phyloP scores from a whole-genome alignment of 2,888 invertebrate genomes.

The Magallana nippona region DNA sequence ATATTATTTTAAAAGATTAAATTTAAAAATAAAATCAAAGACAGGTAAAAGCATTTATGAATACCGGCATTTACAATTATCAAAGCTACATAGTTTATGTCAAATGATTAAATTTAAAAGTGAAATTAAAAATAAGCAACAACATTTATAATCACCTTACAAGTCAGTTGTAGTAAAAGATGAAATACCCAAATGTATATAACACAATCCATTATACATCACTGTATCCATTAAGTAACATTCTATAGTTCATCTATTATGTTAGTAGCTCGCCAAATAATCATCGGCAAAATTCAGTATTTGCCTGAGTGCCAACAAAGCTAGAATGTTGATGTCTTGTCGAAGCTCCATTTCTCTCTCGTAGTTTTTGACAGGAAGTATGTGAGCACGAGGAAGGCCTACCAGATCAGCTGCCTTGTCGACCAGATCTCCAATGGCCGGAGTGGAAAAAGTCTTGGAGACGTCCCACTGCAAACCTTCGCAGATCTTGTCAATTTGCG shows the following conservation, averaged over 20 bases:
- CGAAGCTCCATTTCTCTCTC: conserved; percentile 57
- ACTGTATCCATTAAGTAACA: too few species aligned
- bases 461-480: conserved; percentile 51
- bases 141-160: too few species aligned
- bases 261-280: conserved; percentile 54
- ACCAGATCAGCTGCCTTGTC: conserved; percentile 55
- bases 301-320: conserved; percentile 53
- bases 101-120: too few species aligned
- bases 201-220: too few species aligned
- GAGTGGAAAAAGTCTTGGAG: conserved; percentile 52
- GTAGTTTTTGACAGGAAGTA: conserved; percentile 61
- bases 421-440: conserved; percentile 49
- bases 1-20: too few species aligned
- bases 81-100: too few species aligned
- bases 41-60: too few species aligned
- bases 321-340: conserved; percentile 54
- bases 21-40: too few species aligned
- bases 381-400: conserved; percentile 56
- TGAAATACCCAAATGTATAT: too few species aligned
- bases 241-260: not conserved
- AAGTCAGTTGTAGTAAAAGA: too few species aligned
- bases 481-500: conserved; percentile 62
- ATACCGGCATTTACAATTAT: too few species aligned
- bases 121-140: too few species aligned
- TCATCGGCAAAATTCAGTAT: conserved; percentile 58